Conservation (phyloP, 2,888 invertebrate species). For the Caenorhabditis macrosperma region DNA sequence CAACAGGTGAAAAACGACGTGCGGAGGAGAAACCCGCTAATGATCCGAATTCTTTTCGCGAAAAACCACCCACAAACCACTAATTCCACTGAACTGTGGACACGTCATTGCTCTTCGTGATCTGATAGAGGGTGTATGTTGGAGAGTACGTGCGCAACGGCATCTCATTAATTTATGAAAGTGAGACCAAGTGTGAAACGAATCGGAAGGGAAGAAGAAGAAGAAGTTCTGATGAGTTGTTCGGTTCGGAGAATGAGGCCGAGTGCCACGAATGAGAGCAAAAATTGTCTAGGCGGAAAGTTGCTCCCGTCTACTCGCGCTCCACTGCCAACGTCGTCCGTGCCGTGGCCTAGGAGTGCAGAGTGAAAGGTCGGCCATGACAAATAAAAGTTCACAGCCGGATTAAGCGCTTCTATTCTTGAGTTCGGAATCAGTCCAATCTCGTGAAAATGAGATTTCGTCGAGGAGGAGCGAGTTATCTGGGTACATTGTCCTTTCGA, state of each 20-base stretch:
- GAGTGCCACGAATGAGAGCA: too few relatives aligned
- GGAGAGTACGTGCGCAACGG: slow-evolving; percentile 18
- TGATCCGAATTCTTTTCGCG: background rate
- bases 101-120: background rate
- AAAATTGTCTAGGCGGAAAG: too few relatives aligned
- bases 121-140: background rate
- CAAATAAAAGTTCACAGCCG: too few relatives aligned
- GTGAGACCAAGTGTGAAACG: slow-evolving; percentile 17
- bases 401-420: too few relatives aligned
- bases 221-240: background rate
- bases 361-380: too few relatives aligned
- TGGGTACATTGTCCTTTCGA: too few relatives aligned
- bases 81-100: slow-evolving; percentile 1
- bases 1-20: slow-evolving; percentile 5
- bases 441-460: too few relatives aligned
- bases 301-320: too few relatives aligned
- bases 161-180: slow-evolving; percentile 2
- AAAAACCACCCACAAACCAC: background rate
- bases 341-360: too few relatives aligned
- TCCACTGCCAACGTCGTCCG: too few relatives aligned
- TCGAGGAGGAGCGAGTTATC: too few relatives aligned
- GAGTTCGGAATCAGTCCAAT: too few relatives aligned
- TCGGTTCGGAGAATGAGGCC: background rate
- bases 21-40: background rate
- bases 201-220: background rate